These are phyloP conservation scores for Gastrophysa polygoni DNA, from an alignment of 2,888 invertebrate species.

Conservation along the genomic window DNA sequence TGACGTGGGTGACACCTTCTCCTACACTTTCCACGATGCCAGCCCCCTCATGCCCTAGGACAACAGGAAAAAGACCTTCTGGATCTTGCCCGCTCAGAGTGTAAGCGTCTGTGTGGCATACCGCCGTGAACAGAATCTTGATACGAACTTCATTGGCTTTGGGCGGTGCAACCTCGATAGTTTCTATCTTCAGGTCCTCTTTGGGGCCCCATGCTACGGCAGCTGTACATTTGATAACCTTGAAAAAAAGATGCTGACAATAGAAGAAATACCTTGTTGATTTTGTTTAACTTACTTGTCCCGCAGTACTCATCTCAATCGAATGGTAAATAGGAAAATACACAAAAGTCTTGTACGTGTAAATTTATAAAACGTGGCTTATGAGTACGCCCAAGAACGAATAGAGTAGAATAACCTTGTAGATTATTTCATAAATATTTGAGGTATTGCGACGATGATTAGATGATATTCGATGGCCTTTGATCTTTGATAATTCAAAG, in stretches of 20 bases:
- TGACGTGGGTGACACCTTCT: slow-evolving; percentile 84
- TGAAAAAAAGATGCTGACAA: slow-evolving; percentile 11
- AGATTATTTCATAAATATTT: background rate
- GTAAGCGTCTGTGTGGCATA: slow-evolving; percentile 94
- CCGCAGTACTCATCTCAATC: slow-evolving; percentile 17
- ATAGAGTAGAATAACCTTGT: background rate
- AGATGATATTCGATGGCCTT: background rate
- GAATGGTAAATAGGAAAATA: no score
- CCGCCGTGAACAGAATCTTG: slow-evolving; percentile 77
- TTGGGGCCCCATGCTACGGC: slow-evolving; percentile 97
- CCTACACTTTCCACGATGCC: slow-evolving; percentile 98
- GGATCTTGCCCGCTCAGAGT: slow-evolving; percentile 88
- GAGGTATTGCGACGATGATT: no score
- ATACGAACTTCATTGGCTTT: slow-evolving; percentile 90
- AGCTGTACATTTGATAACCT: slow-evolving; percentile 84
- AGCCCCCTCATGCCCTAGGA: slow-evolving; percentile 96
- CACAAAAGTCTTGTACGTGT: no score
- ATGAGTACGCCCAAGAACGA: no score
- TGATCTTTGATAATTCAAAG: no score
- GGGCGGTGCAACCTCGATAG: slow-evolving; percentile 93
- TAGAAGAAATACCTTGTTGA: no score
- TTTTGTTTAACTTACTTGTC: slow-evolving; percentile 10
- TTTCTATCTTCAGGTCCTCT: slow-evolving; percentile 86
- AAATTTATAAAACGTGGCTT: no score
- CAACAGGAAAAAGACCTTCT: slow-evolving; percentile 89